Evolutionary conservation across 2,797 vertebrate species (phyloP).

Genomic region (Decapterus maruadsi): DNA sequence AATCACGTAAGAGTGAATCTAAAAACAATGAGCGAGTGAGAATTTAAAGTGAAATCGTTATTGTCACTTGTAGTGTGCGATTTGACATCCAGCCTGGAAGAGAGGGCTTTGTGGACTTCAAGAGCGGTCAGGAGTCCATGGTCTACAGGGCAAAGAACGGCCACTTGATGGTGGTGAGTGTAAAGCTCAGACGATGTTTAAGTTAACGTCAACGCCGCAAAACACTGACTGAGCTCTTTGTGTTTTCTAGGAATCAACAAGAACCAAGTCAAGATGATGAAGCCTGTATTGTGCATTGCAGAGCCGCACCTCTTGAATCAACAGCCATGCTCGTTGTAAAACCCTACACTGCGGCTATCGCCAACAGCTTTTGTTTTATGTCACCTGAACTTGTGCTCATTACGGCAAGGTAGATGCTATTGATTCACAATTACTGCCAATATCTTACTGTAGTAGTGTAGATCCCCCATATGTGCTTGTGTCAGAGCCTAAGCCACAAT

Average conservation of each 20-base stretch:
- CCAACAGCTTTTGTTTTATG: slow-evolving; percentile 18
- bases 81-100: slow-evolving; percentile 92
- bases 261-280: slow-evolving; percentile 76
- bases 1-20: neutral
- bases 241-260: slow-evolving; percentile 77
- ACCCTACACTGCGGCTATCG: slow-evolving; percentile 38
- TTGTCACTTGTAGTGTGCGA: slow-evolving; percentile 84
- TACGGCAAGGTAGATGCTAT: slow-evolving; percentile 13
- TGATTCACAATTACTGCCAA: slow-evolving; percentile 60
- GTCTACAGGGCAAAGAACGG: slow-evolving; percentile 95
- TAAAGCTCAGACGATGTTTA: neutral
- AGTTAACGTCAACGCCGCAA: neutral
- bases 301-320: slow-evolving; percentile 17
- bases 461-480: neutral
- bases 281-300: neutral
- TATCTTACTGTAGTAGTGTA: slow-evolving; percentile 19
- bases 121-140: slow-evolving; percentile 89
- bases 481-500: slow-evolving; percentile 21
- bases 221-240: neutral
- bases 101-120: slow-evolving; percentile 93
- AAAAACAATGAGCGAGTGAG: neutral
- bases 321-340: slow-evolving; percentile 37
- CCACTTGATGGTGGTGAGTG: slow-evolving; percentile 94
- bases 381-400: slow-evolving; percentile 33
- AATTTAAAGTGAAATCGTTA: neutral